Conservation (phyloP, 2,113 vertebrate genomes). For the Seriola aureovittata region DNA sequence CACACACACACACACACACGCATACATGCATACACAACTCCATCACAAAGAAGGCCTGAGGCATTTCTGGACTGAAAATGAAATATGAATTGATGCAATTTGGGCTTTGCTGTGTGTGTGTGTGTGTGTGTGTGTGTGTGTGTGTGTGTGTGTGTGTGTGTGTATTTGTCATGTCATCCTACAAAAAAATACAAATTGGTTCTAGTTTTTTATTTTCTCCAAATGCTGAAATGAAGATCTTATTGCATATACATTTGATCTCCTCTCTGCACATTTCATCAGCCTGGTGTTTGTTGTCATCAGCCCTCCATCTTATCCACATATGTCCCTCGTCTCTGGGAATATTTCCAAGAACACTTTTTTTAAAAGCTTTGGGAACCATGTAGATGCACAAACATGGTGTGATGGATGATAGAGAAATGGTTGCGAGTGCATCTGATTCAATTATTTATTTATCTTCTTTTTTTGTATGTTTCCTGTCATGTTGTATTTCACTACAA, state of each 20-base stretch:
- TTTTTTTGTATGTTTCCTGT: not conserved
- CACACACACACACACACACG: not conserved
- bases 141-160: not conserved
- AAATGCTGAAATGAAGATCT: not conserved
- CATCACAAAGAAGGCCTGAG: constrained; percentile 11
- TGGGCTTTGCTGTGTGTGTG: no score
- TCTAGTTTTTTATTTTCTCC: constrained; percentile 20
- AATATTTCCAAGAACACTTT: constrained; percentile 16
- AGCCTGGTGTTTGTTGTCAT: not conserved
- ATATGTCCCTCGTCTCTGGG: not conserved
- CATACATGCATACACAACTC: not conserved
- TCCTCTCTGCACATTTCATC: constrained; percentile 1
- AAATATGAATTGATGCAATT: not conserved
- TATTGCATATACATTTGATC: constrained; percentile 12
- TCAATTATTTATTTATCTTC: not conserved
- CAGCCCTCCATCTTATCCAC: constrained; percentile 2
- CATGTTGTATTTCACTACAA: not conserved
- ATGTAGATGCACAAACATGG: not conserved
- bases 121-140: not conserved
- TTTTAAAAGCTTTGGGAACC: constrained; percentile 36
- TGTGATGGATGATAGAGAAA: not conserved
- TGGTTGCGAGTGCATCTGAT: not conserved
- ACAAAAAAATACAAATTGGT: not conserved
- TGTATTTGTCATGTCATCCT: not conserved
- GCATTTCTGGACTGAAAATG: constrained; percentile 27